These are phyloP conservation scores for Geotrypetes seraphini DNA, from an alignment of 2,797 vertebrate genomes.

Conservation along the genomic window DNA sequence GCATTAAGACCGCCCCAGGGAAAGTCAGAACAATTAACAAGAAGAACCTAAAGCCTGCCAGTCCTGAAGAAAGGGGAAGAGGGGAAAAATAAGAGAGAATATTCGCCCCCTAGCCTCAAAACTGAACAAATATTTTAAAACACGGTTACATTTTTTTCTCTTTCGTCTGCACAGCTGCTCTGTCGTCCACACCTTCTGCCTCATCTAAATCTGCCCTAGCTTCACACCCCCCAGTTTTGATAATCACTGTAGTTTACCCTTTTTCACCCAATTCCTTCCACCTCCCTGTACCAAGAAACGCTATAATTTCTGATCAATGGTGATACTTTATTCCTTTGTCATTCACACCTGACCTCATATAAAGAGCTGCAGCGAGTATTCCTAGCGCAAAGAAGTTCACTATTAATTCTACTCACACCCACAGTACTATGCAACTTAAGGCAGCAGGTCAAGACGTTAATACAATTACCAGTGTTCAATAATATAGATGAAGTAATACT, in stretches of 20 bases:
- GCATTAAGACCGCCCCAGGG: conserved; percentile 47
- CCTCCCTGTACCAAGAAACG: no score
- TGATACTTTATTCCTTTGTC: conserved; percentile 11
- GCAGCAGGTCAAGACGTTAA: conserved; percentile 5
- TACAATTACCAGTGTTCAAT: conserved; percentile 15
- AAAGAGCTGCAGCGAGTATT: no score
- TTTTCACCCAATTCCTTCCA: no score
- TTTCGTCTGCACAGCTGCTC: no score
- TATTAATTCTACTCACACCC: conserved; percentile 15
- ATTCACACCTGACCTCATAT: no score
- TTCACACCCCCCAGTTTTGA: no score
- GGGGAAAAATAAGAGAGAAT: conserved; percentile 5
- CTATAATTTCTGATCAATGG: conserved; percentile 24
- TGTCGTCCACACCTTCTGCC: no score
- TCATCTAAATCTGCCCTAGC: no score
- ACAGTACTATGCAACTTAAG: conserved; percentile 11
- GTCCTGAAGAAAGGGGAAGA: conserved; percentile 24
- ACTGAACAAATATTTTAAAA: conserved; percentile 22
- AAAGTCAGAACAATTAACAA: conserved; percentile 53
- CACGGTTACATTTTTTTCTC: no score
- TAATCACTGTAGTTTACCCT: no score
- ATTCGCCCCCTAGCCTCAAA: conserved; percentile 6
- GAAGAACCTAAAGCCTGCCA: conserved; percentile 40
- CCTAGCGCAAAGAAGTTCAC: no score
- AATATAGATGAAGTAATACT: conserved; percentile 27